Evolutionary conservation across 2,113 vertebrate genomes (phyloP).

Genomic region (Verasper variegatus): DNA sequence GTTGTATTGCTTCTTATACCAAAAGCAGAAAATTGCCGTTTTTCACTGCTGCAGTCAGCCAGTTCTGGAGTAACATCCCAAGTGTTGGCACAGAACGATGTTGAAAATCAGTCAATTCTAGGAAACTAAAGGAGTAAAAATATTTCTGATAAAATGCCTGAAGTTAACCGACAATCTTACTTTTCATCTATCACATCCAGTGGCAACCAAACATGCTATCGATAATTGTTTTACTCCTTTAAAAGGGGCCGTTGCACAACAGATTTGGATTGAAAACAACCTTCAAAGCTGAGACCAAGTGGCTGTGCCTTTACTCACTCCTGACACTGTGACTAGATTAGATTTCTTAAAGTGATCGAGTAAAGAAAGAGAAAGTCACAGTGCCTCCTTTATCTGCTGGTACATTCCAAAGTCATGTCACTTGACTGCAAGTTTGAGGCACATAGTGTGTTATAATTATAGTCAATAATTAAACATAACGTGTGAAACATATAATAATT

Average conservation of each 20-base stretch:
- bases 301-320: not conserved
- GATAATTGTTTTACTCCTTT: not conserved
- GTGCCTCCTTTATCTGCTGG: not conserved
- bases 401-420: not conserved
- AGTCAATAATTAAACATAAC: no score
- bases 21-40: no score
- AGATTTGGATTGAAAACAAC: slow-evolving; percentile 4
- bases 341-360: slow-evolving; percentile 30
- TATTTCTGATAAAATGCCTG: no score
- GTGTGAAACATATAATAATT: no score
- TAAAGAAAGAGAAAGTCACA: not conserved
- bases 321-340: slow-evolving; percentile 23
- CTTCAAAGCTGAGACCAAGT: slow-evolving; percentile 18
- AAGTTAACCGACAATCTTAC: no score
- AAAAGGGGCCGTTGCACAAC: not conserved
- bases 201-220: not conserved
- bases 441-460: no score
- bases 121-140: no score
- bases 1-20: no score
- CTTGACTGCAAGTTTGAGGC: not conserved
- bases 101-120: no score
- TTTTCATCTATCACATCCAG: not conserved
- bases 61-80: no score
- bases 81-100: no score
- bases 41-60: no score